Percentiles rank a stretch among this genome's conserved stretches.
Conservation (phyloP, 2,797 vertebrate genomes). For the Malacoraja senta region DNA sequence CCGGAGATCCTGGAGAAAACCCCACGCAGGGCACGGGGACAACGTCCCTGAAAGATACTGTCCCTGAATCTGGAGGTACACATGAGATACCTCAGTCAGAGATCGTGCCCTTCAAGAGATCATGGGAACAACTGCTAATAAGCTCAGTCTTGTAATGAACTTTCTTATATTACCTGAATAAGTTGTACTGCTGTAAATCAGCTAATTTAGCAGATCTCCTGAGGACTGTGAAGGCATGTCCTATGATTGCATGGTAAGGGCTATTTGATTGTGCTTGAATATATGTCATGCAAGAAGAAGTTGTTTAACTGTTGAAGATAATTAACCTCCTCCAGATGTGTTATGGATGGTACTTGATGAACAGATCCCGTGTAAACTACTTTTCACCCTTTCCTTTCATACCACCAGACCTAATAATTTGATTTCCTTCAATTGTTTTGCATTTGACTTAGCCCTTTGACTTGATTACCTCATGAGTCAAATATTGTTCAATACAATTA, state of each 20-base stretch:
- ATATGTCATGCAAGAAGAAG: not conserved
- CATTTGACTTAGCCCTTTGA: slow-evolving; percentile 9
- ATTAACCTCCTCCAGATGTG: slow-evolving; percentile 17
- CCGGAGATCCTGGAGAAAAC: no score
- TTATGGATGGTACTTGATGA: slow-evolving; percentile 2
- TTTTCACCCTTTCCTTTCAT: not conserved
- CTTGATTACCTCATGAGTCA: not conserved
- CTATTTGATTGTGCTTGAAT: not conserved
- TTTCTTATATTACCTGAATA: not conserved
- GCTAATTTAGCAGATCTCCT: not conserved
- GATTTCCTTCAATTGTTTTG: not conserved
- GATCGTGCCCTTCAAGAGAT: not conserved
- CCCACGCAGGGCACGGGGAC: no score
- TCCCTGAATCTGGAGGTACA: no score
- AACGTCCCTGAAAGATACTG: no score
- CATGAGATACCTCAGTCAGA: not conserved
- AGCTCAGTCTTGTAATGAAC: not conserved
- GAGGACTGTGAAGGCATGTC: not conserved
- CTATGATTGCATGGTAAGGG: not conserved
- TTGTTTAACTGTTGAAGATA: not conserved
- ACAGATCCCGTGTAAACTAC: not conserved
- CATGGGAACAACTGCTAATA: not conserved
- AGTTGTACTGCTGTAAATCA: not conserved
- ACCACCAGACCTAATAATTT: not conserved
- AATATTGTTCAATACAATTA: not conserved